These are phyloP conservation scores for Syrmaticus mikado DNA, from an alignment of 2,113 vertebrate genomes.

Conservation along the genomic window DNA sequence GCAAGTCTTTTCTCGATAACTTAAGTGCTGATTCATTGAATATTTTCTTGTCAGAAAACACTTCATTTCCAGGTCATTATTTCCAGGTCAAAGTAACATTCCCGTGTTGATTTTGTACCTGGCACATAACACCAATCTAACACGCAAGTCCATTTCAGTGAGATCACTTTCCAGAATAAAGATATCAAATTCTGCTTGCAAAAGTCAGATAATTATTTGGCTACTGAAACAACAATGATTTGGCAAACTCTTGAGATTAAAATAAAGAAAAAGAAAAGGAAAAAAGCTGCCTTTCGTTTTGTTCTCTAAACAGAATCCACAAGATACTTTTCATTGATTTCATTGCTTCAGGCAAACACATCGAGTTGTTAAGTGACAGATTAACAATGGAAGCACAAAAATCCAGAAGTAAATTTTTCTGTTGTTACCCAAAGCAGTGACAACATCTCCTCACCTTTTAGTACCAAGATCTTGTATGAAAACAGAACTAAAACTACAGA, in stretches of 20 bases:
- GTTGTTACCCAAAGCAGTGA: not conserved
- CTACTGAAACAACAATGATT: not conserved
- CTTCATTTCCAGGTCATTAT: not conserved
- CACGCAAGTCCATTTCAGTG: not conserved
- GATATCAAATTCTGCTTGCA: not conserved
- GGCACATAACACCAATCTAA: not conserved
- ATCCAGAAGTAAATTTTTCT: not conserved
- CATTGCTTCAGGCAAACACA: not conserved
- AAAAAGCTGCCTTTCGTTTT: not conserved
- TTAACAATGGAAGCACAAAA: not conserved
- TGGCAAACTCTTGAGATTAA: not conserved
- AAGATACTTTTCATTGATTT: not conserved
- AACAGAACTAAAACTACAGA: not conserved
- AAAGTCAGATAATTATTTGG: not conserved
- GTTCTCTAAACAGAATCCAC: not conserved
- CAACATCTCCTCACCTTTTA: not conserved
- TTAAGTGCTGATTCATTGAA: accelerated
- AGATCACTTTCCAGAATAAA: not conserved
- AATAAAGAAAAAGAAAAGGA: not conserved
- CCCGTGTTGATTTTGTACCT: not conserved
- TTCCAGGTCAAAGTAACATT: not conserved
- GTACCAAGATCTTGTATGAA: not conserved
- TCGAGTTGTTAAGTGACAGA: accelerated
- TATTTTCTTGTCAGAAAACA: not conserved
- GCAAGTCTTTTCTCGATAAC: not conserved